Evolutionary conservation across 2,888 invertebrate genomes (phyloP), one percentile per base, ranked within the genome.

Genomic region (Pemphredon lugubris): DNA sequence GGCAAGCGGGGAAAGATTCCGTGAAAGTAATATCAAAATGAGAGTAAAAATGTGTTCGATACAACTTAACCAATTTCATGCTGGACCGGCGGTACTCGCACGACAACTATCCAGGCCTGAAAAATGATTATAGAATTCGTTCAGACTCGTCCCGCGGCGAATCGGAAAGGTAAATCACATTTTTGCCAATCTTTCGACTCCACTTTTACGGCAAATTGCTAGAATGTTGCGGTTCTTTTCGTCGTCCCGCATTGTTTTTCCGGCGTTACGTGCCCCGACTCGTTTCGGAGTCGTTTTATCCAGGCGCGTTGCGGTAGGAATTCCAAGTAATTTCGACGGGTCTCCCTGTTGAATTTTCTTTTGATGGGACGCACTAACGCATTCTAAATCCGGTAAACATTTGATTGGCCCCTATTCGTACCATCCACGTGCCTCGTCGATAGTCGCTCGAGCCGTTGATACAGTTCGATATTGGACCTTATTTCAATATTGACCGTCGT

Each of bases 401-500:
- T 57, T 37, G 37, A 57, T 21, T 47, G 23, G 32, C 57, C 57
- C 18, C 40, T 34, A 23, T 23, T 20, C 21, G 5, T 20, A 2
- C 18, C 13, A 37, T 37, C n/a, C 23, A 7, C 20, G 20, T 7
- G 42, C 21, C 32, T 6, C 16, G 6, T 44, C 42, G 53, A 45
- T 13, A 53, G 47, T 26, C 14, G 47, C 16, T 16, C 40, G 48
- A 34, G 7, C n/a, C 55, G 42, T 54, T 40, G 39, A 57, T 60
- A 61, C 60, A 45, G 64, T 65, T 57, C 70, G 75, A 75, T 78
- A 76, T 76, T 74, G 74, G 69, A 74, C 59, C 68, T 78, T 71
- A 78, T 74, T 72, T 67, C 75, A 73, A 74, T 78, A 78, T 74
- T 73, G 78, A 79, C 74, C 47, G 37, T n/a, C 20, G 26, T 23